Conservation (phyloP, 2,797 vertebrate species). For the Dallia pectoralis region DNA sequence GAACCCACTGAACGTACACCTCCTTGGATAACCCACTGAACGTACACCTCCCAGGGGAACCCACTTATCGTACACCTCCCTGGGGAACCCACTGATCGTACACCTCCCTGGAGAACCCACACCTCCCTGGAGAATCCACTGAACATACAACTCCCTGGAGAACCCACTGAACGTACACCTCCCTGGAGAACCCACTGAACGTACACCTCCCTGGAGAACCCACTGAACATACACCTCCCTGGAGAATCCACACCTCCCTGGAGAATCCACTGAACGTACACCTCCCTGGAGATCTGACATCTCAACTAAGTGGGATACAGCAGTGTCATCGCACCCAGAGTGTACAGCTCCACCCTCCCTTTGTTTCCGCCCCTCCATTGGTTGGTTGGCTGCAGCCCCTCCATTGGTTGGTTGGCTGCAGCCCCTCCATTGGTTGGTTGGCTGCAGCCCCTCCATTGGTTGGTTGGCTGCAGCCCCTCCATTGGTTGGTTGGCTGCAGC, state of each 20-base stretch:
- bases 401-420: slow-evolving; percentile 20
- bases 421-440: too few relatives aligned
- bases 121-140: too few relatives aligned
- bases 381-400: slow-evolving; percentile 29
- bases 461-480: slow-evolving; percentile 21
- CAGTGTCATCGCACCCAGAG: slow-evolving; percentile 30
- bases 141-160: too few relatives aligned
- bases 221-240: slow-evolving; percentile 35
- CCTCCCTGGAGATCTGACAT: slow-evolving; percentile 1
- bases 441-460: slow-evolving; percentile 18
- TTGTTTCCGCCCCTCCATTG: slow-evolving; percentile 15
- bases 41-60: too few relatives aligned
- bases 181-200: slow-evolving; percentile 55
- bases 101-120: slow-evolving; percentile 44
- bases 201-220: slow-evolving; percentile 25
- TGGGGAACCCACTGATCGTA: slow-evolving; percentile 27
- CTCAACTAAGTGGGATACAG: slow-evolving; percentile 18
- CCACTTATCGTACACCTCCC: slow-evolving; percentile 37
- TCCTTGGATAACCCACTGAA: slow-evolving; percentile 50
- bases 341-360: slow-evolving; percentile 27
- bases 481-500: slow-evolving; percentile 21
- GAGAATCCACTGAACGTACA: slow-evolving; percentile 46
- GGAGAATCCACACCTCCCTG: too few relatives aligned
- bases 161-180: slow-evolving; percentile 29
- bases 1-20: slow-evolving; percentile 29